Conservation (phyloP, 2,888 invertebrate genomes). For the Pocota personata region DNA sequence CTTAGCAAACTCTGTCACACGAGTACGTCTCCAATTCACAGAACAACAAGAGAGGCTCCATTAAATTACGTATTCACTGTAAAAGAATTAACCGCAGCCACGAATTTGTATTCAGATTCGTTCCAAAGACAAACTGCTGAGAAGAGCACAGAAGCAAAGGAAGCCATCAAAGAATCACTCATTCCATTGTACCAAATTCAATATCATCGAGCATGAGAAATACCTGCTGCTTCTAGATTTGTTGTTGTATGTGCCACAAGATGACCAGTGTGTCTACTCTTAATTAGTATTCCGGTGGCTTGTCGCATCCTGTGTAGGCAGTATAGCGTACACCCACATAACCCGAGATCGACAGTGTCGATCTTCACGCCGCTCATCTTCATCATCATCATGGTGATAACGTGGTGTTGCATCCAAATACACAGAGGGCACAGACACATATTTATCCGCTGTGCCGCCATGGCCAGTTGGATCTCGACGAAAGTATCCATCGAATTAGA, state of each 20-base stretch:
- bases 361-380: constrained; percentile 71
- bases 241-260: constrained; percentile 18
- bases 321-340: constrained; percentile 65
- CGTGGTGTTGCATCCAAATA: constrained; percentile 73
- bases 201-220: constrained; percentile 47
- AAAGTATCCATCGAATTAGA: constrained; percentile 57
- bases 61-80: constrained; percentile 53
- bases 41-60: constrained; percentile 10
- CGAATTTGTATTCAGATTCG: constrained; percentile 72
- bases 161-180: constrained; percentile 62
- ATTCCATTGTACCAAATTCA: constrained; percentile 70
- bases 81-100: constrained; percentile 46
- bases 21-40: not conserved
- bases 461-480: constrained; percentile 26
- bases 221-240: constrained; percentile 41
- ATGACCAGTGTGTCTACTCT: constrained; percentile 46
- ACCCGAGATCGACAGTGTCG: constrained; percentile 70
- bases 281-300: constrained; percentile 66
- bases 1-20: constrained; percentile 20
- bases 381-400: constrained; percentile 66
- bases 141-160: constrained; percentile 29
- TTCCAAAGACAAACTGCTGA: constrained; percentile 50
- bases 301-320: constrained; percentile 59
- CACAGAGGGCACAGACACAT: no score
- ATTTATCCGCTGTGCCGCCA: not conserved